phyloP scores from a whole-genome alignment of 2,113 vertebrate genomes.

The Stercorarius parasiticus region DNA sequence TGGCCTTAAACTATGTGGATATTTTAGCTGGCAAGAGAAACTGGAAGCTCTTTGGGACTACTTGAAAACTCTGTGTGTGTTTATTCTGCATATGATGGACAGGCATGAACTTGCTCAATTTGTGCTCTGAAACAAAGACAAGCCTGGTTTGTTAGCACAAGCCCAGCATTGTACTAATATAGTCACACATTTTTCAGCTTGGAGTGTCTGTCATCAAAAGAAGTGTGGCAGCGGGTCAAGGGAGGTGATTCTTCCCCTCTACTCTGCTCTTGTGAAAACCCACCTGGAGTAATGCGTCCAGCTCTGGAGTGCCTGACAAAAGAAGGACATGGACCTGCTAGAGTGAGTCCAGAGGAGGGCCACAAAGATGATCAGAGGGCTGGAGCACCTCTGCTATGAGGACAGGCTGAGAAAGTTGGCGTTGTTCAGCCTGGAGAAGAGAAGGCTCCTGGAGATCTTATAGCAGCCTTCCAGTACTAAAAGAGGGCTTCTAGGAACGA shows the following conservation, averaged over 20 bases:
- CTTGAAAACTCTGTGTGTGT: background rate
- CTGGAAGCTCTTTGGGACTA: background rate
- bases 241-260: background rate
- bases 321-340: background rate
- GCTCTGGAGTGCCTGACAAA: background rate
- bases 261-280: background rate
- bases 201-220: background rate
- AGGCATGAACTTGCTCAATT: fast-evolving
- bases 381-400: background rate
- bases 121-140: background rate
- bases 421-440: background rate
- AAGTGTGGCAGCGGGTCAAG: background rate
- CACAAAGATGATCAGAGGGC: background rate
- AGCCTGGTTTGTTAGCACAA: background rate
- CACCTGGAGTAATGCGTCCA: background rate
- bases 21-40: background rate
- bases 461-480: background rate
- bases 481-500: background rate
- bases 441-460: background rate
- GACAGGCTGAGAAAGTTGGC: background rate
- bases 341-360: background rate
- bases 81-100: background rate
- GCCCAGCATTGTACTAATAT: background rate
- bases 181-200: background rate
- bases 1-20: background rate